A percentile compares a stretch with the other conserved stretches of the same genome.
These are phyloP conservation scores for Papilio polytes DNA, from an alignment of 1,140 invertebrate species.

Conservation along the genomic window DNA sequence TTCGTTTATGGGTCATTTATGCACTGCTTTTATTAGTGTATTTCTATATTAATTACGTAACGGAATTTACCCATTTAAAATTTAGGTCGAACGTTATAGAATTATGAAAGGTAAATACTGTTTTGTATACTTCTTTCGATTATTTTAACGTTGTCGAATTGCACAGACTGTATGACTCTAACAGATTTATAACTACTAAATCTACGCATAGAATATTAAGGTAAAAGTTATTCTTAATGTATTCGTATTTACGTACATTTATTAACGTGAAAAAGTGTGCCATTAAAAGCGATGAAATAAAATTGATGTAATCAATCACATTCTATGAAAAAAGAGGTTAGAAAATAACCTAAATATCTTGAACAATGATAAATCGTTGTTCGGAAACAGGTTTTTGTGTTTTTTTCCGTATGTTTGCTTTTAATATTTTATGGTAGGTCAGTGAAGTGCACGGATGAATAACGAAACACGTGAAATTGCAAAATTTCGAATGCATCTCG, in stretches of 20 bases:
- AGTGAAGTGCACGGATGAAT: slow-evolving; percentile 59
- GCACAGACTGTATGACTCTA: not conserved
- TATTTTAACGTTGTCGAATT: not conserved
- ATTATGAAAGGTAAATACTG: not conserved
- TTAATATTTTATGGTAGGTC: slow-evolving; percentile 63
- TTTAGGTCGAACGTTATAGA: not conserved
- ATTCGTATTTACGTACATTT: not conserved
- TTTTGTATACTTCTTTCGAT: not conserved
- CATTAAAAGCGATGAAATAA: not conserved
- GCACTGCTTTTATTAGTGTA: not conserved
- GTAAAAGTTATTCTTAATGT: not conserved
- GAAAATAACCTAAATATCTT: slow-evolving; percentile 11
- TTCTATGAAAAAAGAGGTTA: slow-evolving; percentile 1
- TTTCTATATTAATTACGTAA: slow-evolving; percentile 20
- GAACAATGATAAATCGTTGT: not conserved
- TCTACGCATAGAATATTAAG: not conserved
- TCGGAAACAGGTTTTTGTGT: not conserved
- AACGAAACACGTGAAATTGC: slow-evolving; percentile 73
- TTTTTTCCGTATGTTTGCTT: slow-evolving; percentile 39
- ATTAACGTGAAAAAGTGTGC: not conserved
- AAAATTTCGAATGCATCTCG: slow-evolving; percentile 65
- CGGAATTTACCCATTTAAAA: not conserved
- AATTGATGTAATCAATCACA: not conserved
- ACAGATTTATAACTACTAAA: not conserved
- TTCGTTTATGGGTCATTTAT: slow-evolving; percentile 10